phyloP scores from a whole-genome alignment of 2,888 invertebrate genomes.

The Acanthacorydalis orientalis region DNA sequence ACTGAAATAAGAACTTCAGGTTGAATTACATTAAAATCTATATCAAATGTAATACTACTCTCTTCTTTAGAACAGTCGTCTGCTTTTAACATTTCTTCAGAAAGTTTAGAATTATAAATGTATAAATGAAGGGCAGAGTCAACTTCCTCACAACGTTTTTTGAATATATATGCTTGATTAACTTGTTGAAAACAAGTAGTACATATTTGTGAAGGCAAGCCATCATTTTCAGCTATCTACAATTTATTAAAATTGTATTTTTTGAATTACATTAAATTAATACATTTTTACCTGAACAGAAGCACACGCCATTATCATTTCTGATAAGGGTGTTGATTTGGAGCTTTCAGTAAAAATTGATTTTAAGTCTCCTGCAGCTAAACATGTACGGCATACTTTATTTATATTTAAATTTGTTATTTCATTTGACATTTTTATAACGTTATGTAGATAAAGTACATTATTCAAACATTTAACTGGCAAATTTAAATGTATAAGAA shows the following conservation, averaged over 20 bases:
- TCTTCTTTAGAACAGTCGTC: background rate
- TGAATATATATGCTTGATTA: background rate
- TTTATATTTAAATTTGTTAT: too few relatives aligned
- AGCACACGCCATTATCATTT: background rate
- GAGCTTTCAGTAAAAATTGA: background rate
- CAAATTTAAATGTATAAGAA: too few relatives aligned
- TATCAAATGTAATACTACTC: background rate
- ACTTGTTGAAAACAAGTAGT: background rate
- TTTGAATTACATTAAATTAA: background rate
- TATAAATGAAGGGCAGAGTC: background rate
- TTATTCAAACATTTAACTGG: too few relatives aligned
- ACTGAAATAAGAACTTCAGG: background rate
- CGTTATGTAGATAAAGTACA: constrained; percentile 13
- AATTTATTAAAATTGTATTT: background rate
- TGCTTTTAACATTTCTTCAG: background rate
- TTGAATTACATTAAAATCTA: background rate
- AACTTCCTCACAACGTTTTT: background rate
- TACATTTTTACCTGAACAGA: background rate
- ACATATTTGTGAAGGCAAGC: background rate
- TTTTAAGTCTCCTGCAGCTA: background rate
- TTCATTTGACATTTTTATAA: too few relatives aligned
- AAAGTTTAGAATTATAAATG: background rate
- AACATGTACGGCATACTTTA: constrained; percentile 2
- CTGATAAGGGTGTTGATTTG: background rate
- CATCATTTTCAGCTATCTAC: background rate